Percentiles rank a stretch among this genome's conserved stretches.
Evolutionary conservation across 2,888 invertebrate species (phyloP).

Genomic region (Phortica magna): DNA sequence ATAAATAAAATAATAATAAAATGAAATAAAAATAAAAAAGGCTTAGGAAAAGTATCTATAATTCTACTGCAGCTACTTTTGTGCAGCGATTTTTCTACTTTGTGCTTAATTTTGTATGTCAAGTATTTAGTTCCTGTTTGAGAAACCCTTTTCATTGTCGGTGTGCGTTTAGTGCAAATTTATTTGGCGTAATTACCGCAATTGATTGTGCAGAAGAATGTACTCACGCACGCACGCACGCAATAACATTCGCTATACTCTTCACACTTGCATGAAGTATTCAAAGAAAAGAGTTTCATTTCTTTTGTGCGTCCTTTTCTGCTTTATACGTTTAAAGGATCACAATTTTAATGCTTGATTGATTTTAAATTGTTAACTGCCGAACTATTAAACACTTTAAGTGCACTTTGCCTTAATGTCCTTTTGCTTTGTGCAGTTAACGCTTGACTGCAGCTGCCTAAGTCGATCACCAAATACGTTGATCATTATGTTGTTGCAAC

Average conservation of each 20-base stretch:
- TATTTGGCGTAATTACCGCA: conserved; percentile 58
- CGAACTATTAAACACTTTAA: not conserved
- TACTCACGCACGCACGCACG: too few species aligned
- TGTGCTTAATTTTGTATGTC: conserved; percentile 44
- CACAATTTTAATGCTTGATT: conserved; percentile 2
- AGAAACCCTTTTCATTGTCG: conserved; percentile 24
- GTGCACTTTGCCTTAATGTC: not conserved
- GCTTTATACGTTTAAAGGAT: not conserved
- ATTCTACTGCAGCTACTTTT: not conserved
- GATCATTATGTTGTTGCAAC: not conserved
- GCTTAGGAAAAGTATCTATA: too few species aligned
- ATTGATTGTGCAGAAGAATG: conserved; percentile 34
- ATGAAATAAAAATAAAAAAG: too few species aligned
- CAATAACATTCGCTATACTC: not conserved
- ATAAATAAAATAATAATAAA: too few species aligned
- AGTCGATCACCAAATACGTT: not conserved
- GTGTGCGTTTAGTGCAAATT: conserved; percentile 49
- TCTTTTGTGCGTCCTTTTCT: not conserved
- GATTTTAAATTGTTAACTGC: not conserved
- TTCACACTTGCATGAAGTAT: not conserved
- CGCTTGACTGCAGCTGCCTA: conserved; percentile 8
- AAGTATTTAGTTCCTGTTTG: conserved; percentile 61
- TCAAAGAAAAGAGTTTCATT: too few species aligned
- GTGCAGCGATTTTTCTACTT: not conserved
- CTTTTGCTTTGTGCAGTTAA: not conserved